phyloP scores from a whole-genome alignment of 2,888 invertebrate species.

The Hemicrepidius hirtus region DNA sequence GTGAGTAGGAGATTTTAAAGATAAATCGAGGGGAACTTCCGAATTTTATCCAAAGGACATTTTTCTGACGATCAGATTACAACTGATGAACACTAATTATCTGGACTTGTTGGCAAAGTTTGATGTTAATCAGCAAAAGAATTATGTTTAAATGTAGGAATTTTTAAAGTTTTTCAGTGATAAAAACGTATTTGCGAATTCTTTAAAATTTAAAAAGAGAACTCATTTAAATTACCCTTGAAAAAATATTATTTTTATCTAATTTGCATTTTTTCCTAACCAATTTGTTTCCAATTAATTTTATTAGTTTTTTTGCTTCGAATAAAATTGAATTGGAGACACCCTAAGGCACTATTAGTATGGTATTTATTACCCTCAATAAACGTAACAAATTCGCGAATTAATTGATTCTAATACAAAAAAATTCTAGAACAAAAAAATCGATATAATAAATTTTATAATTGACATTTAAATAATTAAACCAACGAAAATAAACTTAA shows the following conservation, averaged over 20 bases:
- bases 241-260: not conserved
- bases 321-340: not conserved
- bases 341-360: conserved; percentile 2
- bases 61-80: conserved; percentile 18
- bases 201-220: too few relatives aligned
- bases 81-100: conserved; percentile 23
- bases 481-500: not conserved
- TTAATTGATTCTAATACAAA: conserved; percentile 10
- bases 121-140: not conserved
- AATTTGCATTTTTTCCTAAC: not conserved
- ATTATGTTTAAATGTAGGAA: not conserved
- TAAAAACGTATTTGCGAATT: not conserved
- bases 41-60: conserved; percentile 13
- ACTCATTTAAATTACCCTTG: not conserved
- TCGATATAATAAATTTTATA: conserved; percentile 10
- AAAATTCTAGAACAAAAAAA: not conserved
- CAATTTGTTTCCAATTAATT: conserved; percentile 19
- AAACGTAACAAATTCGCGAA: conserved; percentile 19
- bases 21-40: conserved; percentile 8
- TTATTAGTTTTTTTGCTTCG: conserved; percentile 8
- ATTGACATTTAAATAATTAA: conserved; percentile 14
- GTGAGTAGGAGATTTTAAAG: conserved; percentile 22
- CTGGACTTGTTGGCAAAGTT: not conserved
- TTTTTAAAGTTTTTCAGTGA: not conserved
- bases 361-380: conserved; percentile 23